phyloP scores from a whole-genome alignment of 2,113 vertebrate genomes.

The Eulemur rufifrons region DNA sequence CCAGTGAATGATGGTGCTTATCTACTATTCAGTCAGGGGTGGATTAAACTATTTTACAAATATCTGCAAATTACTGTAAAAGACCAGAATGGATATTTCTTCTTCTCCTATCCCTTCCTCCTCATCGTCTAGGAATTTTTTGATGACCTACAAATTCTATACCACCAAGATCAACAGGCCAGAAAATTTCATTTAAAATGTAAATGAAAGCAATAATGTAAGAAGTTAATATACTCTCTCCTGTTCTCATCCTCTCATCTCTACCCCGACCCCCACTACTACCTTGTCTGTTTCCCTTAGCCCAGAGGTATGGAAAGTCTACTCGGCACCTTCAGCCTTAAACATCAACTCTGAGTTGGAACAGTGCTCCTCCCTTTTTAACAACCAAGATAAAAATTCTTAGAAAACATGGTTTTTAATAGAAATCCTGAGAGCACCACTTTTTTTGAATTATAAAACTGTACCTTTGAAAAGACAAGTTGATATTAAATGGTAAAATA shows the following conservation, averaged over 20 bases:
- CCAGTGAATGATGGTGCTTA: background rate
- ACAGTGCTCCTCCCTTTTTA: constrained; percentile 40
- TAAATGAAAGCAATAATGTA: constrained; percentile 61
- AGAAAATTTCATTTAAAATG: constrained; percentile 71
- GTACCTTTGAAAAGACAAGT: constrained; percentile 83
- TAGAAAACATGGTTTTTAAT: constrained; percentile 74
- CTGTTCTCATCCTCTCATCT: background rate
- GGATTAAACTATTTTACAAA: constrained; percentile 45
- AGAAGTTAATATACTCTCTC: constrained; percentile 11
- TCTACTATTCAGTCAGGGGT: background rate
- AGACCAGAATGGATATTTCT: constrained; percentile 41
- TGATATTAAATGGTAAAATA: constrained; percentile 82
- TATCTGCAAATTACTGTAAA: constrained; percentile 59
- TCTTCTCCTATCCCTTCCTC: background rate
- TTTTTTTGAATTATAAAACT: constrained; percentile 82
- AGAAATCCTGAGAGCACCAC: constrained; percentile 71
- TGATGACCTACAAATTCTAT: constrained; percentile 42
- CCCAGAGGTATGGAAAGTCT: constrained; percentile 27
- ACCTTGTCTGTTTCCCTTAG: constrained; percentile 6
- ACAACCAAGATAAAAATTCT: constrained; percentile 72
- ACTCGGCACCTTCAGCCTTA: constrained; percentile 10
- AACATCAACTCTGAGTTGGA: constrained; percentile 9
- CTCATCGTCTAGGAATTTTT: background rate
- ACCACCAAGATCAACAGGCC: constrained; percentile 7
- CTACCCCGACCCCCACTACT: background rate